Evolutionary conservation across 2,113 vertebrate genomes (phyloP), one percentile per base, ranked within the genome.

Genomic region (Asarcornis scutulata): DNA sequence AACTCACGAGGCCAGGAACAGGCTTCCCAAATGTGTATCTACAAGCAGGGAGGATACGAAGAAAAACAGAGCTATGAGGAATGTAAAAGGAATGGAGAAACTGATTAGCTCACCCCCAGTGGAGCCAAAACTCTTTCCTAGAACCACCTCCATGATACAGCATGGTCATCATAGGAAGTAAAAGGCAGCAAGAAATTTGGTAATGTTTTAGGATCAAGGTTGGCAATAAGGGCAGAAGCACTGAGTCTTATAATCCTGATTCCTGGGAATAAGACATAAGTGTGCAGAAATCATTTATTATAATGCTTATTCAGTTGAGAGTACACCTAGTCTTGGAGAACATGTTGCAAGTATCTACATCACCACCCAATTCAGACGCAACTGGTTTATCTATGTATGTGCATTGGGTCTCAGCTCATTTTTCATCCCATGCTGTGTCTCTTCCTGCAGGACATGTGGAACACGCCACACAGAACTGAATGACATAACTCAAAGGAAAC

Each of bases 21-120:
- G 98, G 96, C 66, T 98, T 98, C 55, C 98, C 98, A 67, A 98
- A 98, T 1, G 97, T 98, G 69, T 98, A 98, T 46, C 98, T 98
- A 90, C 59, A 36, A 86, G 55, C 32, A 86, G 8, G 16, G 15
- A 82, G 46, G 71, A 46, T 77, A 60, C 42, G 69, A 87, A 88
- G 34, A 48, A 78, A 75, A 95, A 77, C 7, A 69, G 23, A 90
- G 9, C 9, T 44, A 44, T 87, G 59, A 78, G 58, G 20, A 53
- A 60, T 29, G 44, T 44, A 79, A 86, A 21, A 53, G 20, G 5
- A n/a, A 36, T 17, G 44, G 29, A 85, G 44, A n/a, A 91, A 64
- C 42, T 40, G 2, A 72, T 13, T 66, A n/a, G 5, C 23, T 85
- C 23, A 67, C 25, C 22, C 13, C 12, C 3, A n/a, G 1, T 42